Evolutionary conservation across 2,797 vertebrate genomes (phyloP).

Genomic region (Macropus fuliginosus): DNA sequence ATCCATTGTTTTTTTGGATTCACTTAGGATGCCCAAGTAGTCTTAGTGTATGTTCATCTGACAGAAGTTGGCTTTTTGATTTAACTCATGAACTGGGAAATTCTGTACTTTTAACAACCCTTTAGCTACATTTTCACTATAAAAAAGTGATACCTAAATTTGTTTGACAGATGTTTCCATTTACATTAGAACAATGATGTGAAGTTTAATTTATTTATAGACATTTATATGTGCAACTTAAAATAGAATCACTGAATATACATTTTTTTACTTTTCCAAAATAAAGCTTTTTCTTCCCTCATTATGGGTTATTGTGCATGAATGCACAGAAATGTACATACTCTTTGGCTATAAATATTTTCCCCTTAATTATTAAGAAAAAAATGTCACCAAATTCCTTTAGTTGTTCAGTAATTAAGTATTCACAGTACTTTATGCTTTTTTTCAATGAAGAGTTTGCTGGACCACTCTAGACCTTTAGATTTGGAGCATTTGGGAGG

Average conservation of each 20-base stretch:
- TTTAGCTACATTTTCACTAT: conserved; percentile 38
- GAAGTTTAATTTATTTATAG: conserved; percentile 23
- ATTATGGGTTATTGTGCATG: conserved; percentile 32
- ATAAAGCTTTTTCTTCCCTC: conserved; percentile 1
- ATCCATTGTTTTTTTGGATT: background rate
- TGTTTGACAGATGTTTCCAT: conserved; percentile 28
- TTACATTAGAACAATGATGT: conserved; percentile 30
- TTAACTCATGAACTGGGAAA: conserved; percentile 36
- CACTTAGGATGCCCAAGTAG: background rate
- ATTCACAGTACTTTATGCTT: background rate
- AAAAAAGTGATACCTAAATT: conserved; percentile 30
- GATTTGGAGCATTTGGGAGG: background rate
- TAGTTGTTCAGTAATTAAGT: background rate
- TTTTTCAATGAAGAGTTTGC: background rate
- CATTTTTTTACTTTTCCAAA: conserved; percentile 14
- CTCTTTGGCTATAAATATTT: conserved; percentile 38
- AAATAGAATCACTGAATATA: conserved; percentile 42
- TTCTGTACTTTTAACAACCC: conserved; percentile 21
- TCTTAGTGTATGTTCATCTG: conserved; percentile 33
- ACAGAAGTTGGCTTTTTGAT: background rate
- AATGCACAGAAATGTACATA: background rate
- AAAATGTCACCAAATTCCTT: background rate
- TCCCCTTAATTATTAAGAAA: conserved; percentile 14
- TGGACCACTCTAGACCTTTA: background rate
- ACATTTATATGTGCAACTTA: conserved; percentile 26